Evolutionary conservation across 2,797 vertebrate species (phyloP).

Genomic region (Coreius guichenoti): DNA sequence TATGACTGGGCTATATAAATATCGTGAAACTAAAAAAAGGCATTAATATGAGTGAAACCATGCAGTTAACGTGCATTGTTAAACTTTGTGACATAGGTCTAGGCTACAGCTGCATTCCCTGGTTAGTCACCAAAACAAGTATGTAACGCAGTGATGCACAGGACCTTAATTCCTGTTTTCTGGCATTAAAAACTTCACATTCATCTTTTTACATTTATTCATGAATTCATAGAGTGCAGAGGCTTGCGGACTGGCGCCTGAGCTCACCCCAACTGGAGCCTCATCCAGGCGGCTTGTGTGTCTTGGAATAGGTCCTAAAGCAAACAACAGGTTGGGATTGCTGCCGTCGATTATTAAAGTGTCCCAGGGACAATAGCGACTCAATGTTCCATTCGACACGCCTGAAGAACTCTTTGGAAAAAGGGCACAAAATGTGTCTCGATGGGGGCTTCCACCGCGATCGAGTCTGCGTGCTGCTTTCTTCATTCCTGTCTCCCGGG

Average conservation of each 20-base stretch:
- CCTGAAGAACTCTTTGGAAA: slow-evolving; percentile 88
- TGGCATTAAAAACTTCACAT: slow-evolving; percentile 68
- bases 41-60: neutral
- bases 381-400: slow-evolving; percentile 99
- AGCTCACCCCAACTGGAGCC: slow-evolving; percentile 76
- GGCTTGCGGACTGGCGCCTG: slow-evolving; percentile 83
- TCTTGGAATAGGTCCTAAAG: slow-evolving; percentile 89
- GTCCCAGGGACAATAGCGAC: slow-evolving; percentile 92
- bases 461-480: slow-evolving; percentile 95
- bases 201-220: slow-evolving; percentile 77
- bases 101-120: neutral
- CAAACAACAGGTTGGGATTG: slow-evolving; percentile 99
- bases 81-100: neutral
- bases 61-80: neutral
- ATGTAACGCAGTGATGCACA: slow-evolving; percentile 10
- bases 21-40: neutral
- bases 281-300: slow-evolving; percentile 80
- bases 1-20: neutral
- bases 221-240: slow-evolving; percentile 80
- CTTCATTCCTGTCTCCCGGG: slow-evolving; percentile 88
- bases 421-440: slow-evolving; percentile 86
- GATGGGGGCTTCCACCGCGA: slow-evolving; percentile 87
- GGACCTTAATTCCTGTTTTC: slow-evolving; percentile 65
- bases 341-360: slow-evolving; percentile 99
- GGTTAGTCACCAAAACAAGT: neutral